phyloP scores from a whole-genome alignment of 2,888 invertebrate genomes.

The Baronia brevicornis region DNA sequence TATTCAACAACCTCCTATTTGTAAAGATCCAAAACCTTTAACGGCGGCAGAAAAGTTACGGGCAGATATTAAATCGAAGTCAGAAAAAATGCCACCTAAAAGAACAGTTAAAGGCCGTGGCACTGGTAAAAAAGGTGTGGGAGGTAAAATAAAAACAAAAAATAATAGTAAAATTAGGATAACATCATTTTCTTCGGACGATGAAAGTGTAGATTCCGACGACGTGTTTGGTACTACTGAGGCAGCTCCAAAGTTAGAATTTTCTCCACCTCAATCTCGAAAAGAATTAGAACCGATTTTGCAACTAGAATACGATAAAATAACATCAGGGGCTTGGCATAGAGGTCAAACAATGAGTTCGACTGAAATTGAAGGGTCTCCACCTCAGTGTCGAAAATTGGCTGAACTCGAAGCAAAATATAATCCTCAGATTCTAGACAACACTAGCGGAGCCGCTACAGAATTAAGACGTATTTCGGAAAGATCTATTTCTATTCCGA shows the following conservation, averaged over 20 bases:
- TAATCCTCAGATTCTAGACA: conserved; percentile 78
- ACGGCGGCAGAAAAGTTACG: conserved; percentile 67
- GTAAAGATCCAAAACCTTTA: conserved; percentile 59
- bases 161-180: conserved; percentile 82
- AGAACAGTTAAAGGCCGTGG: conserved; percentile 78
- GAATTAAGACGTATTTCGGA: conserved; percentile 83
- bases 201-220: conserved; percentile 85
- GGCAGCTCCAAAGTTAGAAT: conserved; percentile 83
- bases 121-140: conserved; percentile 72
- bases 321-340: conserved; percentile 80
- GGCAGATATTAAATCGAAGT: conserved; percentile 71
- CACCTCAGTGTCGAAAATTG: conserved; percentile 81
- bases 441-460: conserved; percentile 77
- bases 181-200: conserved; percentile 85
- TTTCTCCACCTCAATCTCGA: conserved; percentile 84
- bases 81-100: conserved; percentile 79
- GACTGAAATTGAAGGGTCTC: conserved; percentile 85
- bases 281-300: conserved; percentile 85
- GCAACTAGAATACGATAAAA: conserved; percentile 82
- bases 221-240: conserved; percentile 86
- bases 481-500: conserved; percentile 84
- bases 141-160: conserved; percentile 76
- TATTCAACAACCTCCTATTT: conserved; percentile 52
- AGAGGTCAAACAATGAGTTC: conserved; percentile 85
- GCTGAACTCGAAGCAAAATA: conserved; percentile 80